Evolutionary conservation across 2,888 invertebrate species (phyloP), one percentile per base, ranked within the genome.

Genomic region (Pharmacophagus antenor): DNA sequence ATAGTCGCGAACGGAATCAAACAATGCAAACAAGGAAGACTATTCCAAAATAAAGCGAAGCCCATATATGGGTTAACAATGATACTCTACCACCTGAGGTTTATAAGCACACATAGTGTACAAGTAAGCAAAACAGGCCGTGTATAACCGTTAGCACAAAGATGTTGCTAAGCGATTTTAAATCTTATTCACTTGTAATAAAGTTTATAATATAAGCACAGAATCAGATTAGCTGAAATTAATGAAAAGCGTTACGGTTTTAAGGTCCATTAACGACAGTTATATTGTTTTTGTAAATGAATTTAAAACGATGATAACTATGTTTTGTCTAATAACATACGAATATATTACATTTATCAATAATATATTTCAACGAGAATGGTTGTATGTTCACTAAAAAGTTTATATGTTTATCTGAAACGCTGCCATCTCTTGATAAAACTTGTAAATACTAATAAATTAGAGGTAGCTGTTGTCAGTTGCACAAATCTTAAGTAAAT

Each of bases 1-100:
- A 59, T 62, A 64, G 65, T 70, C 65, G 56, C 56, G 47, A 67
- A 61, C 71, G 76, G 72, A 74, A 74, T 72, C 67, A 66, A 64
- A 65, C 66, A 63, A 66, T 58, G 66, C 71, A 80, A 81, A 82
- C 80, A 81, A 75, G 79, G 76, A 80, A 76, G 73, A 64, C 66
- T 61, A 65, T 70, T 66, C 69, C 73, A 77, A 77, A 84, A 83
- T 82, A 82, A 74, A 73, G 74, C 65, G 69, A 65, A 65, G 67
- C 56, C 66, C 60, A 63, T 62, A 64, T 65, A 62, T 68, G 66
- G 70, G 70, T 69, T 72, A 66, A 72, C 71, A 70, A 70, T 67
- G 63, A 64, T 53, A 59, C 50, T 23, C 23, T 27, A 46, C 44
- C 6, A 48, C 25, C 48, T 59, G 44, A 63, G 37, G 61, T 65